Evolutionary conservation across 2,113 vertebrate species (phyloP).

Genomic region (Brienomyrus longianalis): DNA sequence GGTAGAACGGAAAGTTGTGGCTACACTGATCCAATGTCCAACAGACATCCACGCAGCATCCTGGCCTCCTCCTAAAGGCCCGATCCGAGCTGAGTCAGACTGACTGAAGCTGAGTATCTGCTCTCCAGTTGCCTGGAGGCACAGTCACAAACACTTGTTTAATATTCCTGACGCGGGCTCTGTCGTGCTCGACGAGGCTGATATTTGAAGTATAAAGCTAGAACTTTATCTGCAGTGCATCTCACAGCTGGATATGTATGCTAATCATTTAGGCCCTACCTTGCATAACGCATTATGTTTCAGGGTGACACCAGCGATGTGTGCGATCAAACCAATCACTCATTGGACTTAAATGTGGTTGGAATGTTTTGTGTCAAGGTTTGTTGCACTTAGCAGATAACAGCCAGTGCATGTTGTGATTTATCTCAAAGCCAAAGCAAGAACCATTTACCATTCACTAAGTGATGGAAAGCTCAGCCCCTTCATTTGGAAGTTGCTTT

Average conservation of each 20-base stretch:
- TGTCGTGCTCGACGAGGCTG: not conserved
- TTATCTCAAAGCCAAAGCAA: not conserved
- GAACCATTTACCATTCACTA: not conserved
- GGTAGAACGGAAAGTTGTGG: not conserved
- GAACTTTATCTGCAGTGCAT: not conserved
- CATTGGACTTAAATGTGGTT: not conserved
- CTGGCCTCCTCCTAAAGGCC: not conserved
- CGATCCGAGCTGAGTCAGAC: not conserved
- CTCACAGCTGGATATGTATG: not conserved
- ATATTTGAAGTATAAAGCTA: not conserved
- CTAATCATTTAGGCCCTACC: not conserved
- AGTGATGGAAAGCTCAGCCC: not conserved
- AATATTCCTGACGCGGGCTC: not conserved
- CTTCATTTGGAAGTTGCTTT: not conserved
- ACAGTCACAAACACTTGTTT: slow-evolving; percentile 5
- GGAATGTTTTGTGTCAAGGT: not conserved
- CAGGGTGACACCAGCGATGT: not conserved
- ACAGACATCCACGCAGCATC: not conserved
- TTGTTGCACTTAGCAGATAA: not conserved
- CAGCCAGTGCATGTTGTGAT: not conserved
- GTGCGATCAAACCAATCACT: not conserved
- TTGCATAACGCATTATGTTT: not conserved
- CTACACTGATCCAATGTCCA: not conserved
- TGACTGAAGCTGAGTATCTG: not conserved
- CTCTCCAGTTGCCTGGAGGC: not conserved